phyloP scores from a whole-genome alignment of 2,888 invertebrate species.

The Ceramica pisi region DNA sequence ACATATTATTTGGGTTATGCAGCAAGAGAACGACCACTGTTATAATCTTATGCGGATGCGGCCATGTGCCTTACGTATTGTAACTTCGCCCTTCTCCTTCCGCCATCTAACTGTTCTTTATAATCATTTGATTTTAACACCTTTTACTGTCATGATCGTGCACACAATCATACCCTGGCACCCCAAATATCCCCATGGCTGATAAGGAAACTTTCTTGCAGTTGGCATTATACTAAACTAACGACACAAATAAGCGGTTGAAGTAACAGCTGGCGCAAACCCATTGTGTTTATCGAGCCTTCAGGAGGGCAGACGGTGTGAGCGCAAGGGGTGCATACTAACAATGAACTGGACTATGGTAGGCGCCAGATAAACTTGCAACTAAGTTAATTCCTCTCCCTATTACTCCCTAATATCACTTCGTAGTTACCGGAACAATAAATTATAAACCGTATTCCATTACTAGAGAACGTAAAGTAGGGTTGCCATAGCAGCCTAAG shows the following conservation, averaged over 20 bases:
- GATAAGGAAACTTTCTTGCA: slow-evolving; percentile 24
- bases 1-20: background rate
- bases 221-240: slow-evolving; percentile 46
- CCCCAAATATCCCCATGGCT: background rate
- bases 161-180: background rate
- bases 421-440: no score
- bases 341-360: slow-evolving; percentile 18
- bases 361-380: no score
- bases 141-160: background rate
- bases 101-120: background rate
- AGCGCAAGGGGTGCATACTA: slow-evolving; percentile 18
- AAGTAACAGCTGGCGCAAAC: slow-evolving; percentile 49
- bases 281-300: slow-evolving; percentile 15
- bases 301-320: slow-evolving; percentile 1
- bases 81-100: background rate
- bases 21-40: no score
- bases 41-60: no score
- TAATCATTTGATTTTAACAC: background rate
- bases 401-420: no score
- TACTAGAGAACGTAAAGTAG: no score
- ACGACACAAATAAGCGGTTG: slow-evolving; percentile 48
- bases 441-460: no score
- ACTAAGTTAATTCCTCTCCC: no score
- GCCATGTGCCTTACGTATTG: background rate
- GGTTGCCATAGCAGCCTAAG: no score